Base-by-base conservation (phyloP, 2,888 invertebrate species). In the Caenorhabditis drosophilae region DNA sequence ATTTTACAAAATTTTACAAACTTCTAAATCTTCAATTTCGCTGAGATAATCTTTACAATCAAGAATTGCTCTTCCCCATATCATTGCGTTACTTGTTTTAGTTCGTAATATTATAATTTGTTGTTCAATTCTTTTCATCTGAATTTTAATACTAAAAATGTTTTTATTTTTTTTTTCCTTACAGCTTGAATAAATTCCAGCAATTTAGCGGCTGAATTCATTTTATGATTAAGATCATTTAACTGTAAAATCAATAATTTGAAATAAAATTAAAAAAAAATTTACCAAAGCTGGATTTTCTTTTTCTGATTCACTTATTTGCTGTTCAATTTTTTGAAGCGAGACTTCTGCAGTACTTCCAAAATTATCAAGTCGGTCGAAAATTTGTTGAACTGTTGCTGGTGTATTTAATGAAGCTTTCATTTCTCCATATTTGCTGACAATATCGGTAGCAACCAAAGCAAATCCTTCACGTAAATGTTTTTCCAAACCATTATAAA, bases 61-160 rank as follows among this genome's bases (percentile, higher is more conserved):
- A 15, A 51, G 54, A 12, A 64, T 54, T 0, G 64, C 53, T 25
- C 36, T 53, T 46, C 64, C 64, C 64, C 64, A 64, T 11, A 54
- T 58, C 15, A 58, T 54, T 2, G 49, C 38, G 15, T 36, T 58
- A 4, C 15, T 42, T 9, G 47, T 50, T 26, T 58, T 55, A 26
- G 57, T 46, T 42, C 66, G 26, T 52, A 66, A 49, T 27, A 60
- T 55, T 1, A 60, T 49, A 40, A 66, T 18, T 15, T 66, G 59
- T 20, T 59, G 48, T 34, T 66, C 66, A 11, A 66, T 46, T 23
- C 54, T 27, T 40, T 56, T 59, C 66, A 66, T 60, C 63, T n/a
- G n/a, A n/a, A n/a, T n/a, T n/a, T n/a, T n/a, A n/a, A n/a, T n/a
- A n/a, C n/a, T n/a, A n/a, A n/a, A n/a, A n/a, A n/a, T n/a, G n/a